Conservation (phyloP, 37 sponge, comb jelly and placozoan genomes). For the Halisarca cf. caerulea region DNA sequence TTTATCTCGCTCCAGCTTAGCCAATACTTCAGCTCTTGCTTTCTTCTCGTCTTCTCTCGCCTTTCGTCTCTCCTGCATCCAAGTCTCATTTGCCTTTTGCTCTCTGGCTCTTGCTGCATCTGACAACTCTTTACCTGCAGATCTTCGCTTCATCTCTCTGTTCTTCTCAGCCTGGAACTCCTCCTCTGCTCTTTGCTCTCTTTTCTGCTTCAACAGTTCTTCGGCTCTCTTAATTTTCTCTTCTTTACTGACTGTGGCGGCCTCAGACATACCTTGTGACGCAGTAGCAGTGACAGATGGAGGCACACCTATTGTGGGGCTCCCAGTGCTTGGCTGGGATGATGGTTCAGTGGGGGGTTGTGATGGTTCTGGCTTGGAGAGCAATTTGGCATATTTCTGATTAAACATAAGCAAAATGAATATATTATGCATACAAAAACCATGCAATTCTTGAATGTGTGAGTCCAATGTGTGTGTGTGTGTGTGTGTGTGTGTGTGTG, state of each 20-base stretch:
- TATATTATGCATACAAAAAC: too few species aligned
- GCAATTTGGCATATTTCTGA: too few species aligned
- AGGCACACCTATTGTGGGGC: too few species aligned
- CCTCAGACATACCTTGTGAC: too few species aligned
- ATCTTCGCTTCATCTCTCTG: neutral
- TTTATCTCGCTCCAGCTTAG: slow-evolving; percentile 64
- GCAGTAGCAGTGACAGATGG: too few species aligned
- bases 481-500: too few species aligned
- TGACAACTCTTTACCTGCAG: neutral
- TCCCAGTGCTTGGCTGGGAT: too few species aligned
- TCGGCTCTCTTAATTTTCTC: neutral
- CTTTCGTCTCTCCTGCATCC: slow-evolving; percentile 52
- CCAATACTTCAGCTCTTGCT: slow-evolving; percentile 51
- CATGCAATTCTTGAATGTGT: too few species aligned
- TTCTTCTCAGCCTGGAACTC: neutral
- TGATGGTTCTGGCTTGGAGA: too few species aligned
- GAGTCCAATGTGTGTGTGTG: too few species aligned
- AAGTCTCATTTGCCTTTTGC: slow-evolving; percentile 13
- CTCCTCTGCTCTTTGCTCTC: neutral
- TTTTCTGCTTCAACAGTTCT: neutral
- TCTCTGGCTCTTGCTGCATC: neutral
- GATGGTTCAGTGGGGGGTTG: too few species aligned
- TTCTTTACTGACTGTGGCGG: slow-evolving; percentile 7
- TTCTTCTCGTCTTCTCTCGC: slow-evolving; percentile 48
- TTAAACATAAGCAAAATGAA: too few species aligned